These are phyloP conservation scores for Psylliodes chrysocephalus DNA, from an alignment of 2,888 invertebrate genomes.

Conservation along the genomic window DNA sequence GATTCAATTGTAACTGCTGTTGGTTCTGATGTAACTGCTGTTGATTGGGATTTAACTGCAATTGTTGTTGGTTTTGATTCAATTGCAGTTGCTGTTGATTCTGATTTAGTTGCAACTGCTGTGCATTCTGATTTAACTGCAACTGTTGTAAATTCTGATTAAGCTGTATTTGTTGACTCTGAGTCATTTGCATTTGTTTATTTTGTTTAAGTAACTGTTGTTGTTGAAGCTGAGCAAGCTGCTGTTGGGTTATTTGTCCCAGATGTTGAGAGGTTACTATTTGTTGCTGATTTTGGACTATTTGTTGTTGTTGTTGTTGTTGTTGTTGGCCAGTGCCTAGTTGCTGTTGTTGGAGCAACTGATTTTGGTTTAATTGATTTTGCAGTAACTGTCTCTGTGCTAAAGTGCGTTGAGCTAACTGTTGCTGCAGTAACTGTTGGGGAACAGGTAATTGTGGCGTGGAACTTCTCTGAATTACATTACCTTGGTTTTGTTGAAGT, in stretches of 20 bases:
- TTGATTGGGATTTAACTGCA: constrained; percentile 33
- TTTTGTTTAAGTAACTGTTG: constrained; percentile 45
- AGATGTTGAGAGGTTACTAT: constrained; percentile 41
- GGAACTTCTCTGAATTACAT: constrained; percentile 43
- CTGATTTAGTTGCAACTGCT: constrained; percentile 23
- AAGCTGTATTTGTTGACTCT: constrained; percentile 40
- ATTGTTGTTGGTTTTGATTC: constrained; percentile 39
- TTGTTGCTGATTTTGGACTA: constrained; percentile 31
- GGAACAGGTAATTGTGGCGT: constrained; percentile 32
- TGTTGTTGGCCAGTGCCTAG: constrained; percentile 21
- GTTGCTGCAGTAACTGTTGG: constrained; percentile 43
- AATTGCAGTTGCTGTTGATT: constrained; percentile 43
- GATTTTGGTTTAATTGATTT: constrained; percentile 50
- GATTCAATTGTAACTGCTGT: constrained; percentile 40
- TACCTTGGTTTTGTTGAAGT: constrained; percentile 32
- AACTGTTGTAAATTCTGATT: constrained; percentile 37
- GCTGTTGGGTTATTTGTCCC: constrained; percentile 47
- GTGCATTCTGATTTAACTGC: constrained; percentile 27
- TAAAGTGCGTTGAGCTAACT: constrained; percentile 54
- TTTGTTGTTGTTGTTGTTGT: constrained; percentile 32
- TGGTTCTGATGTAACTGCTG: constrained; percentile 36
- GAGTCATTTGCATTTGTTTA: constrained; percentile 28
- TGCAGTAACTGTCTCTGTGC: constrained; percentile 55
- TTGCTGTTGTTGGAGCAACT: constrained; percentile 45
- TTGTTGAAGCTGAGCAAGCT: constrained; percentile 41